These are phyloP conservation scores for Pagrus major DNA, from an alignment of 2,113 vertebrate genomes.

Conservation along the genomic window DNA sequence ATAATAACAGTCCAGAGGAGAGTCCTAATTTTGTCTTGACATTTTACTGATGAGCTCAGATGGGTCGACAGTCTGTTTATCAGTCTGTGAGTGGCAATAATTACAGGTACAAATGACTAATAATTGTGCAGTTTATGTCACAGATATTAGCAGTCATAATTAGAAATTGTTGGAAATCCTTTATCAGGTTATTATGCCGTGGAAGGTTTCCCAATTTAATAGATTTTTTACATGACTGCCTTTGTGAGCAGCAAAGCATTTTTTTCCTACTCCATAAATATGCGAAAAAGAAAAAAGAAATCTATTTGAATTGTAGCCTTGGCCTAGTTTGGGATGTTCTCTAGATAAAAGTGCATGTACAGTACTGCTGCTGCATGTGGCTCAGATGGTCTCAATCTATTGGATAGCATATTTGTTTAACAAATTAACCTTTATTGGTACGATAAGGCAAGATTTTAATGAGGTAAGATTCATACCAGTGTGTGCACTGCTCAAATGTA, in stretches of 20 bases:
- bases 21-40: background rate
- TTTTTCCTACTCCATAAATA: background rate
- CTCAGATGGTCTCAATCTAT: background rate
- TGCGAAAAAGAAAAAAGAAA: background rate
- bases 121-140: background rate
- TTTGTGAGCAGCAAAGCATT: background rate
- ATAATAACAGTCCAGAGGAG: background rate
- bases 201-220: background rate
- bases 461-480: background rate
- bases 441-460: background rate
- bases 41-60: background rate
- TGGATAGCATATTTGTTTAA: background rate
- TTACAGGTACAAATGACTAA: background rate
- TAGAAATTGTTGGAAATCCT: constrained; percentile 6
- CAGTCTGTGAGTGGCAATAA: constrained; percentile 3
- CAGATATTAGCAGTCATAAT: constrained; percentile 1
- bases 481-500: background rate
- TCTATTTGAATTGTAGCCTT: background rate
- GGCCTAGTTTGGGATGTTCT: background rate
- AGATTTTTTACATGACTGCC: background rate
- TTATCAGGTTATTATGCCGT: background rate
- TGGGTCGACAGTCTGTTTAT: background rate
- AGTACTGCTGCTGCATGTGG: background rate
- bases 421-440: background rate
- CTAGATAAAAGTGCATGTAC: background rate